Percentiles rank a stretch among this genome's conserved stretches.
Evolutionary conservation across 2,888 invertebrate genomes (phyloP).

Genomic region (Epinotia nisella): DNA sequence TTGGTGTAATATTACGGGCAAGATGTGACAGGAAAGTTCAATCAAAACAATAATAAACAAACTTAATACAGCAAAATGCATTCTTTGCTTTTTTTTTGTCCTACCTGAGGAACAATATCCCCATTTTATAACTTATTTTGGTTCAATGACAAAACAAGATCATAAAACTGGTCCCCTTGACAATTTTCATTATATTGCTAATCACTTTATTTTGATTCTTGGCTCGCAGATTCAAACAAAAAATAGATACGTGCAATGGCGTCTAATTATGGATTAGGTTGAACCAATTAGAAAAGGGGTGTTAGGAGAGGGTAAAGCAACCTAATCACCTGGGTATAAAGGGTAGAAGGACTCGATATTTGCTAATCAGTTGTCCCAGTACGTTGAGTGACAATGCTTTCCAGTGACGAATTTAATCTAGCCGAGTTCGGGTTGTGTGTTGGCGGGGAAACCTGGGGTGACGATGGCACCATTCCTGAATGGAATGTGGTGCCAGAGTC

Average conservation of each 20-base stretch:
- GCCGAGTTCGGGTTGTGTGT: conserved; percentile 31
- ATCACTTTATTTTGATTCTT: conserved; percentile 33
- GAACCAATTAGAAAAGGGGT: conserved; percentile 45
- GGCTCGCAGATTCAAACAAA: neutral
- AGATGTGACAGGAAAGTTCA: neutral
- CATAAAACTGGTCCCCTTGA: conserved; percentile 3
- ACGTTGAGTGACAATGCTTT: conserved; percentile 50
- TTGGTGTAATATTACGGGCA: neutral
- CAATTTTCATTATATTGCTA: conserved; percentile 16
- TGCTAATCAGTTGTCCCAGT: conserved; percentile 56
- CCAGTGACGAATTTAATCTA: conserved; percentile 49
- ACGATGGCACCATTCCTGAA: conserved; percentile 14
- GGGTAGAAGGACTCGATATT: conserved; percentile 35
- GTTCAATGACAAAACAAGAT: conserved; percentile 15
- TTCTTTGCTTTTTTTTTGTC: neutral
- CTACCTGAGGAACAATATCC: neutral
- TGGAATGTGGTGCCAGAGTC: conserved; percentile 19
- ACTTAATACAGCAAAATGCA: neutral
- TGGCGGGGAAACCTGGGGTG: conserved; percentile 8
- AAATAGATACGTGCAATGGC: conserved; percentile 16
- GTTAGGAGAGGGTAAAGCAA: conserved; percentile 52
- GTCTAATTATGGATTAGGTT: conserved; percentile 45
- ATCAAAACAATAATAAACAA: conserved; percentile 17
- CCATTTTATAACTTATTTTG: conserved; percentile 18
- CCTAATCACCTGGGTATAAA: conserved; percentile 55